Evolutionary conservation across 2,797 vertebrate species (phyloP).

Genomic region (Morus bassanus): DNA sequence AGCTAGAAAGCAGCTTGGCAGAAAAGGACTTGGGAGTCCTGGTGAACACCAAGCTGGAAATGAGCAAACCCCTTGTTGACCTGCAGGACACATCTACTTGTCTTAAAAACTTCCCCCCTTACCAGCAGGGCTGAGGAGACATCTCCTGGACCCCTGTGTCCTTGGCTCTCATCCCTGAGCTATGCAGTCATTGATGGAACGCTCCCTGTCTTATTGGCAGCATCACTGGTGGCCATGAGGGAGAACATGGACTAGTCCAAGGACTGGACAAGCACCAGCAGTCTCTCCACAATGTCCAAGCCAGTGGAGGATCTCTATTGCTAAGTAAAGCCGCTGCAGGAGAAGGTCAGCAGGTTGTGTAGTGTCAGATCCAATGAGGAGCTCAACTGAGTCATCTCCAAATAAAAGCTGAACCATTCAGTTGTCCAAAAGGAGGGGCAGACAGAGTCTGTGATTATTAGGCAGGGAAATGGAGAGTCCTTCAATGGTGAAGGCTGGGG

Average conservation of each 20-base stretch:
- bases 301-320: no score
- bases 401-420: no score
- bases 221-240: not conserved
- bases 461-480: no score
- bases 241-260: no score
- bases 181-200: not conserved
- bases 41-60: not conserved
- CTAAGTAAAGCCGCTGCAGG: no score
- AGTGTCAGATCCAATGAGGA: no score
- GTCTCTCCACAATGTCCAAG: not conserved
- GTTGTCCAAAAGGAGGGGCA: no score
- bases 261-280: not conserved
- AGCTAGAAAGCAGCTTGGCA: not conserved
- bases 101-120: not conserved
- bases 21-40: not conserved
- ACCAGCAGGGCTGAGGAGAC: not conserved
- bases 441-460: no score
- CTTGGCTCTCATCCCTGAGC: not conserved
- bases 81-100: not conserved
- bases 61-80: not conserved
- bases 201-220: not conserved
- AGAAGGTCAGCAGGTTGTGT: no score
- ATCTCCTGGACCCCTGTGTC: accelerated
- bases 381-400: no score
- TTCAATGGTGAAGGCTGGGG: no score